Evolutionary conservation across 1,140 invertebrate species (phyloP).

Genomic region (Nephotettix cincticeps): DNA sequence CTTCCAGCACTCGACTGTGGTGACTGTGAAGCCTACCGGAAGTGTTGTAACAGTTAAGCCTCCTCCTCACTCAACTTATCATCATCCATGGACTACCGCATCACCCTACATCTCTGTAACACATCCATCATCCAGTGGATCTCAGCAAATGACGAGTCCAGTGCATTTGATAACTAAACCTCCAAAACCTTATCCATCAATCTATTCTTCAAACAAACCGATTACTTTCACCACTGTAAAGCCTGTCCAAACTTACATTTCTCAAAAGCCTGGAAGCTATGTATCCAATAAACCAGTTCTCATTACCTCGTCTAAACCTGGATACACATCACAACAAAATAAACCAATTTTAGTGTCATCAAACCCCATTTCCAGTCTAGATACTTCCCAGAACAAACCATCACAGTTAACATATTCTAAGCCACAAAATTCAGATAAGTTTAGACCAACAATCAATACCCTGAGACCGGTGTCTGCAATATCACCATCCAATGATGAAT

Average conservation of each 20-base stretch:
- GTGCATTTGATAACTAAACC: neutral
- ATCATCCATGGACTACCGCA: neutral
- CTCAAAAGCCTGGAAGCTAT: neutral
- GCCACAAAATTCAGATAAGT: neutral
- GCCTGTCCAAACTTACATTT: neutral
- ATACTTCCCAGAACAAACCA: neutral
- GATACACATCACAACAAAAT: neutral
- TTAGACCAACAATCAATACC: neutral
- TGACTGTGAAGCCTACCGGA: conserved; percentile 32
- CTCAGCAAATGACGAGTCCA: conserved; percentile 1
- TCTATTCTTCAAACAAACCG: neutral
- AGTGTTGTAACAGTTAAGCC: conserved; percentile 20
- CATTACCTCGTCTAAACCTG: neutral
- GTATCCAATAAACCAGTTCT: neutral
- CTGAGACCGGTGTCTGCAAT: neutral
- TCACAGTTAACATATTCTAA: neutral
- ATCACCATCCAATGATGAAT: neutral
- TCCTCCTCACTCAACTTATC: conserved; percentile 1
- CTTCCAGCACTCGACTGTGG: conserved; percentile 23
- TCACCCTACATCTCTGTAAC: conserved; percentile 13
- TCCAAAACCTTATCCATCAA: neutral
- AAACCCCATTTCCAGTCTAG: neutral
- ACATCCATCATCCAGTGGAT: conserved; percentile 12
- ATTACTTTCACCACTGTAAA: neutral
- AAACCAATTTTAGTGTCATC: neutral